phyloP scores from a whole-genome alignment of 2,888 invertebrate species.

The Reticulitermes lucifugus region DNA sequence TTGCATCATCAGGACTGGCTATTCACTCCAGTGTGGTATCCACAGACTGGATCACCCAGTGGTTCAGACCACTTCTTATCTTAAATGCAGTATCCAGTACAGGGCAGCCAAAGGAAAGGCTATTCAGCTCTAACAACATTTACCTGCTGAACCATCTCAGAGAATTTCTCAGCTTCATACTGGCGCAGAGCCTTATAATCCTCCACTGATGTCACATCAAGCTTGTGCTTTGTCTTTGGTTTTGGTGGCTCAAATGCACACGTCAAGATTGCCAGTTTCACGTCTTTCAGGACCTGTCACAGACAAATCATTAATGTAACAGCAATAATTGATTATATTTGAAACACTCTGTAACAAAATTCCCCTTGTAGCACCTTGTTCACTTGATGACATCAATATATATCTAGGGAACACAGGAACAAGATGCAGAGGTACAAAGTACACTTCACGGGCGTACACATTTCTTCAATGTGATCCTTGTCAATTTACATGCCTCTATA shows the following conservation, averaged over 20 bases:
- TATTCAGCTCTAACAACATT: background rate
- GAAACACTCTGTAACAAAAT: slow-evolving; percentile 63
- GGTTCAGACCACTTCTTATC: slow-evolving; percentile 40
- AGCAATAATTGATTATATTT: slow-evolving; percentile 40
- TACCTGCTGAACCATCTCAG: slow-evolving; percentile 87
- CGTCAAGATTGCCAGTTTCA: slow-evolving; percentile 96
- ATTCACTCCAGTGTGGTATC: slow-evolving; percentile 34
- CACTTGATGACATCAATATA: too few species aligned
- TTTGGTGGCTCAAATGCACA: slow-evolving; percentile 99
- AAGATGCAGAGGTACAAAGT: too few species aligned
- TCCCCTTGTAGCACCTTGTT: background rate
- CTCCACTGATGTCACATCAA: slow-evolving; percentile 95
- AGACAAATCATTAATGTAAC: slow-evolving; percentile 53
- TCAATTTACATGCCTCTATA: too few species aligned
- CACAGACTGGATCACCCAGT: slow-evolving; percentile 9
- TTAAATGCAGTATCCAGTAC: background rate
- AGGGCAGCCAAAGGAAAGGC: too few species aligned
- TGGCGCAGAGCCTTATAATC: slow-evolving; percentile 92
- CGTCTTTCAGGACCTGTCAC: slow-evolving; percentile 76
- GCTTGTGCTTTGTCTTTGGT: slow-evolving; percentile 99
- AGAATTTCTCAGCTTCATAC: slow-evolving; percentile 96
- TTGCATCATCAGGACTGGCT: background rate
- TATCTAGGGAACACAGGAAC: too few species aligned
- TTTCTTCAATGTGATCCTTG: too few species aligned
- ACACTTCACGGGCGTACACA: too few species aligned